Evolutionary conservation across 2,113 vertebrate genomes (phyloP).

Genomic region (Hippocampus comes): DNA sequence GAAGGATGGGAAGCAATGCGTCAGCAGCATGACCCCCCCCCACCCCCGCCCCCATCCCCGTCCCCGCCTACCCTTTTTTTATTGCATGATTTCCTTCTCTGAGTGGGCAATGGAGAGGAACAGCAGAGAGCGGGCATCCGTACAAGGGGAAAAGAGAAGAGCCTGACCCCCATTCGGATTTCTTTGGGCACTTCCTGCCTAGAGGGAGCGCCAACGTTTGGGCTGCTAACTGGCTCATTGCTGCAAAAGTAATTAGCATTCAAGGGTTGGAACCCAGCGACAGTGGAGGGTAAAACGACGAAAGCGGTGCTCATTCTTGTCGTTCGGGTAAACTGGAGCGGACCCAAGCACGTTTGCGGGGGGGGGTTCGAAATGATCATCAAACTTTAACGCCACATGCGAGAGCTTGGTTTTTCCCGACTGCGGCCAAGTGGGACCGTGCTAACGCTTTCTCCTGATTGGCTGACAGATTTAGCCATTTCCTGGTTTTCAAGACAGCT

Average conservation of each 20-base stretch:
- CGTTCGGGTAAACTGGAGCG: too few species aligned
- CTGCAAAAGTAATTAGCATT: constrained; percentile 50
- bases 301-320: neutral
- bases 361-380: too few species aligned
- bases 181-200: constrained; percentile 51
- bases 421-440: too few species aligned
- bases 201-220: constrained; percentile 43
- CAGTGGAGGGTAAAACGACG: constrained; percentile 9
- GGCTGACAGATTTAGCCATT: too few species aligned
- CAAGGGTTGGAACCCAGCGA: constrained; percentile 29
- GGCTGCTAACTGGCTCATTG: constrained; percentile 55
- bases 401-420: too few species aligned
- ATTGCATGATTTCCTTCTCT: neutral
- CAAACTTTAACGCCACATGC: too few species aligned
- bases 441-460: too few species aligned
- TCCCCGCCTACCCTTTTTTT: neutral
- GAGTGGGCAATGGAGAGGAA: constrained; percentile 28
- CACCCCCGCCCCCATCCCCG: too few species aligned
- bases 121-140: constrained; percentile 50
- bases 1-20: constrained; percentile 58
- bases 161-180: constrained; percentile 43
- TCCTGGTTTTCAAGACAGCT: too few species aligned
- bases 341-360: too few species aligned
- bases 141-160: constrained; percentile 51
- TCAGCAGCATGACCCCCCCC: constrained; percentile 39